Percentiles rank a stretch among this genome's conserved stretches.
phyloP scores from a whole-genome alignment of 2,888 invertebrate genomes.

The Entomobrya proxima region DNA sequence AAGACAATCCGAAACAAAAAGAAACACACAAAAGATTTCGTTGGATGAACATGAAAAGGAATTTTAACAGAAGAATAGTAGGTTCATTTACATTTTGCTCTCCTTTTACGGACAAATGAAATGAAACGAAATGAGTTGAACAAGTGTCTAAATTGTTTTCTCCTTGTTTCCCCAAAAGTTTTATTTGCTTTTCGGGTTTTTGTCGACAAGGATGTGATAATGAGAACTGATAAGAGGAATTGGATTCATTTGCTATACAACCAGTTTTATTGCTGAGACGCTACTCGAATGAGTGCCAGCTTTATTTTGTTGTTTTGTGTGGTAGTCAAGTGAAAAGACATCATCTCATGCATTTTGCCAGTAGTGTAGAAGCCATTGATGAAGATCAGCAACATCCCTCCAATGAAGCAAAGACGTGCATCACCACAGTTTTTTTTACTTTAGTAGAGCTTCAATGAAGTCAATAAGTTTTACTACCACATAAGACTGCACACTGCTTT shows the following conservation, averaged over 20 bases:
- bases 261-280: neutral
- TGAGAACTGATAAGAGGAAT: conserved; percentile 28
- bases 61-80: neutral
- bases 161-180: conserved; percentile 1
- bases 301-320: conserved; percentile 16
- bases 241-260: conserved; percentile 1
- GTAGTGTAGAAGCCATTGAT: neutral
- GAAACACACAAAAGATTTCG: too few species aligned
- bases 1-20: too few species aligned
- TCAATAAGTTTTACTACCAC: neutral
- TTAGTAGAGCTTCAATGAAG: neutral
- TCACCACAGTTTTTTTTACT: neutral
- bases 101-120: neutral
- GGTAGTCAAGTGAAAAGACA: neutral
- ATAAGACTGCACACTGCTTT: neutral
- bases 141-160: neutral
- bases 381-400: neutral
- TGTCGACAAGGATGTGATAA: conserved; percentile 11
- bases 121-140: neutral
- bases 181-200: neutral
- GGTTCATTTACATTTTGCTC: neutral
- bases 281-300: neutral
- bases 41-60: neutral
- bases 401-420: neutral
- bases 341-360: neutral